Conservation (phyloP, 1,140 invertebrate genomes). For the silkworm (Bombyx mori) region ASM3026992v2 NC_085124.1:7422001-7422500, state of each 20-base stretch:
- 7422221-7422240: conserved; percentile 48
- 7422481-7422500: no score
- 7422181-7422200: conserved; percentile 26
- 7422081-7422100: conserved; percentile 11
- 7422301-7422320: conserved; percentile 36
- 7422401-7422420: neutral
- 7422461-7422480: no score
- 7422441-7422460: no score
- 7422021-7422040: neutral
- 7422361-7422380: conserved; percentile 7
- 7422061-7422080: neutral
- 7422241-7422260: conserved; percentile 41
- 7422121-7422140: conserved; percentile 25
- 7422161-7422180: conserved; percentile 36
- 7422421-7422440: no score
- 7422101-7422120: conserved; percentile 10
- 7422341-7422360: conserved; percentile 12
- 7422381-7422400: conserved; percentile 9
- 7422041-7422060: neutral
- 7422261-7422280: conserved; percentile 37
- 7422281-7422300: conserved; percentile 46
- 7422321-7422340: conserved; percentile 17
- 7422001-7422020: neutral
- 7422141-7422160: conserved; percentile 38
- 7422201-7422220: conserved; percentile 22